phyloP scores from a whole-genome alignment of 2,797 vertebrate genomes.

The Otolemur crassicaudatus region DNA sequence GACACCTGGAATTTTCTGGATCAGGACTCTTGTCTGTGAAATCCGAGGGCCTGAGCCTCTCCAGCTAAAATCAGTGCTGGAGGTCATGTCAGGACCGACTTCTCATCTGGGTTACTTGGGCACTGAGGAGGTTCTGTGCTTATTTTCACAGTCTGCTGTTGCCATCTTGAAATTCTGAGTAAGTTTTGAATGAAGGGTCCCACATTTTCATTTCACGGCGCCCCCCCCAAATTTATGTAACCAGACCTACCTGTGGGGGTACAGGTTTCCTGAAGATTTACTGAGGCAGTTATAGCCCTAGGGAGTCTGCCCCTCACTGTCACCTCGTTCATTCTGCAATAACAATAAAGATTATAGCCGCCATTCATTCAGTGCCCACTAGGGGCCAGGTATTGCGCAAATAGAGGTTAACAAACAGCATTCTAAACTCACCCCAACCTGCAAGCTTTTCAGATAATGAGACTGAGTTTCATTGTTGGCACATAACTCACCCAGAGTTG shows the following conservation, averaged over 20 bases:
- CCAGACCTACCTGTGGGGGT: background rate
- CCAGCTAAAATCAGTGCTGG: background rate
- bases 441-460: background rate
- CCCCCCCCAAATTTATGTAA: background rate
- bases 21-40: background rate
- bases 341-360: background rate
- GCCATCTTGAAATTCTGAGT: background rate
- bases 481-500: background rate
- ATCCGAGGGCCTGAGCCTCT: background rate
- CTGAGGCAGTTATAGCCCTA: background rate
- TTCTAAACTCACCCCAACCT: background rate
- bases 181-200: background rate
- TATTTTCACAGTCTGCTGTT: background rate
- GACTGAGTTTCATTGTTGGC: background rate
- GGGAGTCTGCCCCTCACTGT: background rate
- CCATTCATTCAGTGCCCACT: background rate
- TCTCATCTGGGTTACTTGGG: background rate
- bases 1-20: background rate
- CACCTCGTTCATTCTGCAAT: background rate
- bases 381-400: background rate
- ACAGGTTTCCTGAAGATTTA: background rate
- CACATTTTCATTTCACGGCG: background rate
- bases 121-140: background rate
- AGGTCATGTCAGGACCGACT: background rate
- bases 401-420: background rate